Conservation (phyloP, 2,888 invertebrate genomes). For the Phymatocera aterrima region DNA sequence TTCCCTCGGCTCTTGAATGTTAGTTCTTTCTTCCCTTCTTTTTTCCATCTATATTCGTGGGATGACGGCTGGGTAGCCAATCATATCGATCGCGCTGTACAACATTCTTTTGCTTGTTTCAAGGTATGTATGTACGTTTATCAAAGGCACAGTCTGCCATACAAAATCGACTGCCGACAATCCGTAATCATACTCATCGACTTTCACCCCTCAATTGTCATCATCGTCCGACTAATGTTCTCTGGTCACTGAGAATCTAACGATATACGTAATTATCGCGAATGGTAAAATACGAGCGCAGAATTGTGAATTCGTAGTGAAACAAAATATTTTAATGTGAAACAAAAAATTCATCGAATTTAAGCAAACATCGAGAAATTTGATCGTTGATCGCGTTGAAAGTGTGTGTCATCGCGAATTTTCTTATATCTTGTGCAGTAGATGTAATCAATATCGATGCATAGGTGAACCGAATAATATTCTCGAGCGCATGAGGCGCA, state of each 20-base stretch:
- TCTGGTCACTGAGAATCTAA: background rate
- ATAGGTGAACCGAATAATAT: too few species aligned
- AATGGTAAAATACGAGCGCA: too few species aligned
- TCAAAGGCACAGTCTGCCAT: background rate
- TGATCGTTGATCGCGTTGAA: too few species aligned
- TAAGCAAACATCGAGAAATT: too few species aligned
- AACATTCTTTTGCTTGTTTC: conserved; percentile 17
- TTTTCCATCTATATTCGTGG: background rate
- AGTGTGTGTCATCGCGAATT: too few species aligned
- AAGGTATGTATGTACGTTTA: conserved; percentile 12
- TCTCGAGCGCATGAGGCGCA: too few species aligned
- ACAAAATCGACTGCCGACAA: background rate
- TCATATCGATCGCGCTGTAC: conserved; percentile 12
- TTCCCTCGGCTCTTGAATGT: conserved; percentile 2
- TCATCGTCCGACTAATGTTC: too few species aligned
- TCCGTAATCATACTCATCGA: background rate
- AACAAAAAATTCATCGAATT: too few species aligned
- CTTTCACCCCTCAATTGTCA: background rate
- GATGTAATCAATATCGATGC: too few species aligned
- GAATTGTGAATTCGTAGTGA: too few species aligned
- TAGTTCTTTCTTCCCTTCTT: background rate
- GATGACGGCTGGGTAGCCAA: background rate
- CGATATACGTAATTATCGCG: background rate
- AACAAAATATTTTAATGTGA: too few species aligned
- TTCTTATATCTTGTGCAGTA: too few species aligned